phyloP scores from a whole-genome alignment of 37 sponge, comb jelly and placozoan species.

The Cliona cf. orientalis region DNA sequence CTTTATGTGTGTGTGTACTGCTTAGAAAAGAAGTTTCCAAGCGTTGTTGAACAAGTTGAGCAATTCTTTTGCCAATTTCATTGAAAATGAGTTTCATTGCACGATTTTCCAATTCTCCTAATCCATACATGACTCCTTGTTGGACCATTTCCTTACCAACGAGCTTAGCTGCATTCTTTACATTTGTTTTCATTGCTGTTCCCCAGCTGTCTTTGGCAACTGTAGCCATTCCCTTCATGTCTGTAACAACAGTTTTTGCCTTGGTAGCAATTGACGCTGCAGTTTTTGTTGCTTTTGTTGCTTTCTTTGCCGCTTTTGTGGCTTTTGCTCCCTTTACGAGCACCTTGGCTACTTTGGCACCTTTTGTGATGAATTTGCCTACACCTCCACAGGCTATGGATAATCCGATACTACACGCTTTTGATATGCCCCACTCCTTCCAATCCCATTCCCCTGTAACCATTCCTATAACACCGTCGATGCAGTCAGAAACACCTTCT shows the following conservation, averaged over 20 bases:
- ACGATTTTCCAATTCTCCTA: background rate
- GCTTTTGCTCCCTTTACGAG: conserved; percentile 1
- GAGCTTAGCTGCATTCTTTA: conserved; percentile 14
- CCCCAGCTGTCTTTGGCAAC: too few species aligned
- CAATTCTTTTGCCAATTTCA: too few species aligned
- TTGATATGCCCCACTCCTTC: conserved; percentile 12
- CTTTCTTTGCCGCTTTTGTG: background rate
- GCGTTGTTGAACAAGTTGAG: too few species aligned
- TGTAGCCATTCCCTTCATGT: too few species aligned
- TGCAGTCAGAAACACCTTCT: conserved; percentile 28
- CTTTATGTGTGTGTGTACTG: too few species aligned
- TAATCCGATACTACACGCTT: conserved; percentile 11
- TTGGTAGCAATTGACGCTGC: too few species aligned
- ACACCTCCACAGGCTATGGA: conserved; percentile 23
- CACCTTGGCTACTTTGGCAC: background rate
- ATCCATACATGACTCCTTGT: conserved; percentile 12
- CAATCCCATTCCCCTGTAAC: conserved; percentile 18
- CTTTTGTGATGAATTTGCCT: background rate
- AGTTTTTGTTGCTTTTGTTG: background rate
- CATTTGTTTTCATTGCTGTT: background rate
- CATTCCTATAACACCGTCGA: conserved; percentile 33
- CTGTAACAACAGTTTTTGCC: too few species aligned
- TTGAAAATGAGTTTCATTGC: conserved; percentile 2
- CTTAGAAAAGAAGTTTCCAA: too few species aligned
- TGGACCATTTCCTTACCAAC: conserved; percentile 31